These are phyloP conservation scores for Vicugna pacos DNA, from an alignment of 2,113 vertebrate genomes.

Conservation along the genomic window DNA sequence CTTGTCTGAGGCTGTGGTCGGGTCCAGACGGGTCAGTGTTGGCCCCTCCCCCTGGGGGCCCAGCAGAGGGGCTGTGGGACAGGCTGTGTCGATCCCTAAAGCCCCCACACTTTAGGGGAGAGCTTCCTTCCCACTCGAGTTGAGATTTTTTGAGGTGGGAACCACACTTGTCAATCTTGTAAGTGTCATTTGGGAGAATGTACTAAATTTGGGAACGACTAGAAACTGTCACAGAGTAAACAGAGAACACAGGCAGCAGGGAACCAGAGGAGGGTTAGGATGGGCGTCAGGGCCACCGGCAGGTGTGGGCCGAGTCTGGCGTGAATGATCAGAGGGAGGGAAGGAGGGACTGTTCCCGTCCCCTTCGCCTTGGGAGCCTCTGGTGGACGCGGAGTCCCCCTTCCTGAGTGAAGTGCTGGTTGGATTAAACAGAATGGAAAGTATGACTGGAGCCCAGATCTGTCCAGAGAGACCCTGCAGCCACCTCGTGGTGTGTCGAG, in stretches of 20 bases:
- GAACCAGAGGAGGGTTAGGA: background rate
- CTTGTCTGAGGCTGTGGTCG: background rate
- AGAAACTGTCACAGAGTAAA: background rate
- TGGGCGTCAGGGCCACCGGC: background rate
- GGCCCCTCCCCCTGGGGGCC: accelerated
- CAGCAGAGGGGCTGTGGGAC: background rate
- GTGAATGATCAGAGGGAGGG: background rate
- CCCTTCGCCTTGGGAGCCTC: background rate
- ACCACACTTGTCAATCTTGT: background rate
- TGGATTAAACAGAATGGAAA: background rate
- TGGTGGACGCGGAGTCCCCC: background rate
- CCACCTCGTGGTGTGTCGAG: background rate
- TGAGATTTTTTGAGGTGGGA: background rate
- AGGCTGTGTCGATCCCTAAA: background rate
- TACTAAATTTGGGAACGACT: background rate
- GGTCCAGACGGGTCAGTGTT: background rate
- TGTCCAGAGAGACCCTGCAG: background rate
- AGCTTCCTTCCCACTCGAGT: background rate
- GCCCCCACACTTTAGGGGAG: background rate
- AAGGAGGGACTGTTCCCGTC: background rate
- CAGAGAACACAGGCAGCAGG: background rate
- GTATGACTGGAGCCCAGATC: background rate
- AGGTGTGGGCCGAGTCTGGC: background rate
- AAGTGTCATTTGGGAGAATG: background rate
- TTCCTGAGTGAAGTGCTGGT: background rate